Percentiles rank a stretch among this genome's conserved stretches.
phyloP scores from a whole-genome alignment of 2,797 vertebrate species.

The Oreonectes daqikongensis region DNA sequence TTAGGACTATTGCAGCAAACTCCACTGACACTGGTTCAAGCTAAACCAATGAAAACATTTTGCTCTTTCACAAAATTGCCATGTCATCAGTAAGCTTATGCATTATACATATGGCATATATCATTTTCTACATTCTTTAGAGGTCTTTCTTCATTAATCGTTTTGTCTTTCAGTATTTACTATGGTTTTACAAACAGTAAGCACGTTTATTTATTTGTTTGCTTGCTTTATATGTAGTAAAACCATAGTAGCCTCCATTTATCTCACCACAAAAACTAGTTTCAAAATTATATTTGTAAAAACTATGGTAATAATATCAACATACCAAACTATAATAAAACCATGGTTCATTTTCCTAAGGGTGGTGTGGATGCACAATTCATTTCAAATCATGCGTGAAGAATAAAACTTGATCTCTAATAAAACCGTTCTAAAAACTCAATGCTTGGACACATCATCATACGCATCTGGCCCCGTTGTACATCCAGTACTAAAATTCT shows the following conservation, averaged over 20 bases:
- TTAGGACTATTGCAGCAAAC: neutral
- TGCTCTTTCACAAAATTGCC: neutral
- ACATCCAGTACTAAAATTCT: neutral
- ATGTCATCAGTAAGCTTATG: neutral
- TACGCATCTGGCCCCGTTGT: neutral
- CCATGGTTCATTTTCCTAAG: no score
- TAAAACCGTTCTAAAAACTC: neutral
- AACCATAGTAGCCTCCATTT: no score
- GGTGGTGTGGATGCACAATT: neutral
- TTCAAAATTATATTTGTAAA: no score
- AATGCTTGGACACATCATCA: neutral
- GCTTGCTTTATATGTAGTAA: no score
- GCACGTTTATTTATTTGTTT: no score
- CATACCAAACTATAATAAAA: no score
- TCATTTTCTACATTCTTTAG: conserved; percentile 7
- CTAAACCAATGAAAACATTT: neutral
- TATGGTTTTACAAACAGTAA: no score
- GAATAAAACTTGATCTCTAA: neutral
- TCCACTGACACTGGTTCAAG: neutral
- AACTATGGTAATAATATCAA: no score
- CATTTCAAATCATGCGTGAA: conserved; percentile 1
- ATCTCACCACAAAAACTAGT: no score
- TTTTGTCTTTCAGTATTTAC: no score
- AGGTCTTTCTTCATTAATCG: conserved; percentile 1
- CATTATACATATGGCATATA: neutral